phyloP scores from a whole-genome alignment of 2,888 invertebrate species.

The Trissonchulus latispiculum region DNA sequence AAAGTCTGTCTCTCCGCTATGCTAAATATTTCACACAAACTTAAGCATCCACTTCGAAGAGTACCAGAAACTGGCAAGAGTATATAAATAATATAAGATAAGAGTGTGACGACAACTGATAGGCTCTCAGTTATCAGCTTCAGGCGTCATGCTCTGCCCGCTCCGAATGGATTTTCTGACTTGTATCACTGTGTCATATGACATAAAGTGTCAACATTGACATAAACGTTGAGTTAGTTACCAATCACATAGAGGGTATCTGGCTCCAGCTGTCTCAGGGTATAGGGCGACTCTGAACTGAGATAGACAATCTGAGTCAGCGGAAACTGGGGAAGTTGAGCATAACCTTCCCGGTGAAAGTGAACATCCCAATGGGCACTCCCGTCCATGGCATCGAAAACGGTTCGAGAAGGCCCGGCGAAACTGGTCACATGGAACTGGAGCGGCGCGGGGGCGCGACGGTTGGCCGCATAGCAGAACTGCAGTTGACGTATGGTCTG shows the following conservation, averaged over 20 bases:
- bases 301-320: constrained; percentile 69
- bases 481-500: constrained; percentile 16
- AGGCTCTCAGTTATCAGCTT: too few relatives aligned
- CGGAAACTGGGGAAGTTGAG: constrained; percentile 21
- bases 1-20: too few relatives aligned
- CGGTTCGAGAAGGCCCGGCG: neutral
- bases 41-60: too few relatives aligned
- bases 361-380: constrained; percentile 16
- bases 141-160: too few relatives aligned
- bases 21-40: too few relatives aligned
- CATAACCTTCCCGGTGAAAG: neutral
- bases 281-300: constrained; percentile 82
- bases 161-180: too few relatives aligned
- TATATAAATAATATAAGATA: too few relatives aligned
- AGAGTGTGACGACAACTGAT: too few relatives aligned
- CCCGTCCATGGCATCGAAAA: neutral
- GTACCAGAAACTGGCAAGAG: too few relatives aligned
- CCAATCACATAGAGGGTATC: constrained; percentile 8
- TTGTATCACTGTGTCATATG: too few relatives aligned
- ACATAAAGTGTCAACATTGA: too few relatives aligned
- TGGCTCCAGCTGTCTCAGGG: constrained; percentile 54
- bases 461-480: constrained; percentile 23
- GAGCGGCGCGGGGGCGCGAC: constrained; percentile 12
- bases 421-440: constrained; percentile 22
- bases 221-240: neutral